Conservation (phyloP, 2,113 vertebrate genomes). For the Dolichallabes microphthalmus region DNA sequence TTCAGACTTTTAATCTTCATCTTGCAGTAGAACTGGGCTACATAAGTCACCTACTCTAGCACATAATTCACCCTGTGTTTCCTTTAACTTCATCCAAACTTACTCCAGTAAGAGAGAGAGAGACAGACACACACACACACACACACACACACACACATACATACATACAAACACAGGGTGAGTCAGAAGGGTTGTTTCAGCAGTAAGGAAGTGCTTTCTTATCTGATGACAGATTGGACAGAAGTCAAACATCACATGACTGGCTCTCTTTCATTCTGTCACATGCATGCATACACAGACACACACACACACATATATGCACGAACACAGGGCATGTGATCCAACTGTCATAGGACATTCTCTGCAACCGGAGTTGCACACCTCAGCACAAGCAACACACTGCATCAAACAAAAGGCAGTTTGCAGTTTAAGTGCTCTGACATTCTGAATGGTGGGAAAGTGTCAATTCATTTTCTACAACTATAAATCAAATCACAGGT, state of each 20-base stretch:
- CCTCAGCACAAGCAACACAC: constrained; percentile 38
- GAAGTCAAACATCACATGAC: constrained; percentile 49
- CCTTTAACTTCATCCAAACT: not conserved
- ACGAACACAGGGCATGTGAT: constrained; percentile 50
- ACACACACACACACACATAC: not conserved
- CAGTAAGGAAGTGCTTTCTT: constrained; percentile 16
- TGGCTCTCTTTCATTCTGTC: constrained; percentile 31
- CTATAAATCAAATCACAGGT: too few species aligned
- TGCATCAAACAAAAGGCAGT: not conserved
- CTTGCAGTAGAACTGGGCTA: constrained; percentile 3
- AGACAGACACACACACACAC: not conserved
- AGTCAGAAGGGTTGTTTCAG: not conserved
- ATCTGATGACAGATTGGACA: constrained; percentile 48
- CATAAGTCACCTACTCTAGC: not conserved
- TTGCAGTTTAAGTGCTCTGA: not conserved
- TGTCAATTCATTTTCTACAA: not conserved
- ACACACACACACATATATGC: constrained; percentile 31
- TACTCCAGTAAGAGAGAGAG: not conserved
- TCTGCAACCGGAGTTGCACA: constrained; percentile 42
- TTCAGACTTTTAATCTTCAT: constrained; percentile 50
- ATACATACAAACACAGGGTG: too few species aligned
- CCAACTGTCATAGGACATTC: constrained; percentile 46
- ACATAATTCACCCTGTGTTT: not conserved
- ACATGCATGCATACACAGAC: not conserved
- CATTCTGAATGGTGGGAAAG: not conserved